Conservation (phyloP, 2,888 invertebrate species). For the Punctoribates punctum region DNA sequence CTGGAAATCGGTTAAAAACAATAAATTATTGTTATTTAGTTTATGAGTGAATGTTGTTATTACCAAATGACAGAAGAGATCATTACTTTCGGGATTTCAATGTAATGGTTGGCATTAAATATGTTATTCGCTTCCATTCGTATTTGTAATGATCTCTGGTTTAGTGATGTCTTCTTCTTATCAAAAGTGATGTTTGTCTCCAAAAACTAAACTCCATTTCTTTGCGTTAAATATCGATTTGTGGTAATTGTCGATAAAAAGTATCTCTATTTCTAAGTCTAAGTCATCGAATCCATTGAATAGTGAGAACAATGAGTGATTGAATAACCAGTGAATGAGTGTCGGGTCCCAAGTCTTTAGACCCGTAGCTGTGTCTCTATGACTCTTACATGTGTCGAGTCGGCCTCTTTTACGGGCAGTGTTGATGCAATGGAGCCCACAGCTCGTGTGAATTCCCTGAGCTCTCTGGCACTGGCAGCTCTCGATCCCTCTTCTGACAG, state of each 20-base stretch:
- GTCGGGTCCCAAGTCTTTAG: conserved; percentile 21
- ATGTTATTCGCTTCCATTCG: background rate
- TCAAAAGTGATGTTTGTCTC: conserved; percentile 9
- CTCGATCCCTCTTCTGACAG: background rate
- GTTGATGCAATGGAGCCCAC: conserved; percentile 8
- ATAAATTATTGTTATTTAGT: too few species aligned
- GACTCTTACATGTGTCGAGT: conserved; percentile 18
- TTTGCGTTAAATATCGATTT: background rate
- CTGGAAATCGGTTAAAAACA: too few species aligned
- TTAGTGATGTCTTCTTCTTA: background rate
- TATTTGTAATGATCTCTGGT: conserved; percentile 8
- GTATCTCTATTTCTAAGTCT: background rate
- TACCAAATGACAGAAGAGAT: background rate
- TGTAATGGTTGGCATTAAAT: conserved; percentile 13
- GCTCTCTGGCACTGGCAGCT: conserved; percentile 8
- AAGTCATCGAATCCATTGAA: background rate
- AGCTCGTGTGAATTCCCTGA: conserved; percentile 6
- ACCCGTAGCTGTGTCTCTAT: conserved; percentile 15
- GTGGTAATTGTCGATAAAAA: background rate
- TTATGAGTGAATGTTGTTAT: background rate
- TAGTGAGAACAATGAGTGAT: background rate
- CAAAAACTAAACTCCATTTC: background rate
- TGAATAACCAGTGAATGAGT: background rate
- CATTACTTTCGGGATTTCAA: conserved; percentile 13
- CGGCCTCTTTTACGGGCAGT: conserved; percentile 21